Percentiles rank a stretch among this genome's conserved stretches.
Evolutionary conservation across 2,888 invertebrate species (phyloP).

Genomic region (Drosophila stalkeri): DNA sequence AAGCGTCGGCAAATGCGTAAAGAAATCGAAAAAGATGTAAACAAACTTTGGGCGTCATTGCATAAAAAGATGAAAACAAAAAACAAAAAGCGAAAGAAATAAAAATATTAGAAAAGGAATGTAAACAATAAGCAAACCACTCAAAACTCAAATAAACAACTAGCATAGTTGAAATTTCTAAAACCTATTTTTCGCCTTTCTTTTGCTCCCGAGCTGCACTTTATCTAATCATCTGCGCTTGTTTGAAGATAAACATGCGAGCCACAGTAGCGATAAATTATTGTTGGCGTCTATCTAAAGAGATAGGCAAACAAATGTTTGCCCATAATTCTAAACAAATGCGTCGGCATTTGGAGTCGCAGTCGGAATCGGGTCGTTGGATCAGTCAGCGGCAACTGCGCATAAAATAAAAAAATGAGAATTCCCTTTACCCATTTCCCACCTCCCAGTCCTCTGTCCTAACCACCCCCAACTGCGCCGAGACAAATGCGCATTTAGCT

Average conservation of each 20-base stretch:
- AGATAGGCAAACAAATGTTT: constrained; percentile 56
- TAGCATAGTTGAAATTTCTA: constrained; percentile 19
- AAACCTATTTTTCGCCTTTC: constrained; percentile 11
- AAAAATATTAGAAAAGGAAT: constrained; percentile 36
- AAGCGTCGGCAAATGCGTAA: constrained; percentile 39
- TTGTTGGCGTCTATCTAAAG: constrained; percentile 23
- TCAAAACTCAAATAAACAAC: constrained; percentile 66
- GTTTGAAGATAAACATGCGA: constrained; percentile 61
- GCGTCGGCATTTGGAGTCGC: background rate
- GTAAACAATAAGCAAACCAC: constrained; percentile 50
- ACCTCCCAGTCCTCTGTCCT: background rate
- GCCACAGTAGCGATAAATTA: constrained; percentile 18
- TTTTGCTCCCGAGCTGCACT: constrained; percentile 12
- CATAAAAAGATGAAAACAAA: constrained; percentile 51
- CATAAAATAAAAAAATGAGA: constrained; percentile 29
- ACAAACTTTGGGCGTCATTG: constrained; percentile 73
- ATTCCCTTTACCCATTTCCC: background rate
- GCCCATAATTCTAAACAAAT: constrained; percentile 44
- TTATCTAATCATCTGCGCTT: constrained; percentile 64
- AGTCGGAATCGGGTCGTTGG: constrained; percentile 27
- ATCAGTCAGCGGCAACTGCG: constrained; percentile 56
- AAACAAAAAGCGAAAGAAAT: constrained; percentile 32
- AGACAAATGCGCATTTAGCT: constrained; percentile 41
- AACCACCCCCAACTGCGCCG: constrained; percentile 40
- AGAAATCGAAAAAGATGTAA: constrained; percentile 57